These are phyloP conservation scores for Bubo blakistoni DNA, from an alignment of 2,113 vertebrate genomes.

Conservation along the genomic window DNA sequence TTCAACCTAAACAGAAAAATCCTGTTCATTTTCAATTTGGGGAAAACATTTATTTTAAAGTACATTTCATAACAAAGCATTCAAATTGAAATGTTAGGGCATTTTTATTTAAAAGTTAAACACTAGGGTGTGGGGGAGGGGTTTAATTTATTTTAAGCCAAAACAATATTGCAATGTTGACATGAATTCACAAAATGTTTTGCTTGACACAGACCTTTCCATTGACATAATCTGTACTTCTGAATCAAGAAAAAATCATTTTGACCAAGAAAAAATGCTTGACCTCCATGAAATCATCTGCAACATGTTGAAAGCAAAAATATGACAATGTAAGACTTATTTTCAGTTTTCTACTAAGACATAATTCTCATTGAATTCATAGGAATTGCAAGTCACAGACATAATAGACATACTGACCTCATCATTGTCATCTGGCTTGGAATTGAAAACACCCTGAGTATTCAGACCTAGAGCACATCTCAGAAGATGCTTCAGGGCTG, in stretches of 20 bases:
- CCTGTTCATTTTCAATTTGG: not conserved
- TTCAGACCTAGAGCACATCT: not conserved
- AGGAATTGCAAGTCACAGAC: not conserved
- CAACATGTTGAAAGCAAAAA: not conserved
- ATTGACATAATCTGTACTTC: not conserved
- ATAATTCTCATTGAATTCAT: not conserved
- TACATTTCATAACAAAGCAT: not conserved
- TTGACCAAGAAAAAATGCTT: not conserved
- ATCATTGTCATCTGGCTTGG: not conserved
- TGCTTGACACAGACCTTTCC: not conserved
- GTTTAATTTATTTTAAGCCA: not conserved
- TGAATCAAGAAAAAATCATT: not conserved
- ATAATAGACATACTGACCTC: not conserved
- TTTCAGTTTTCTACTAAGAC: not conserved
- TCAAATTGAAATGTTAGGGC: fast-evolving
- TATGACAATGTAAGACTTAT: not conserved
- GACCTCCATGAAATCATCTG: not conserved
- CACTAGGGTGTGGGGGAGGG: fast-evolving
- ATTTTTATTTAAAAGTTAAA: not conserved
- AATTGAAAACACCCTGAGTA: not conserved
- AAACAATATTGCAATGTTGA: not conserved
- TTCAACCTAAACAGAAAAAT: not conserved
- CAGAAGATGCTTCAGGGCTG: not conserved
- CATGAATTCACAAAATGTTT: not conserved
- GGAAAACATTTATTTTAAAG: not conserved